Base-by-base conservation (phyloP, 2,888 invertebrate genomes). In the Ganaspis brasiliensis region DNA sequence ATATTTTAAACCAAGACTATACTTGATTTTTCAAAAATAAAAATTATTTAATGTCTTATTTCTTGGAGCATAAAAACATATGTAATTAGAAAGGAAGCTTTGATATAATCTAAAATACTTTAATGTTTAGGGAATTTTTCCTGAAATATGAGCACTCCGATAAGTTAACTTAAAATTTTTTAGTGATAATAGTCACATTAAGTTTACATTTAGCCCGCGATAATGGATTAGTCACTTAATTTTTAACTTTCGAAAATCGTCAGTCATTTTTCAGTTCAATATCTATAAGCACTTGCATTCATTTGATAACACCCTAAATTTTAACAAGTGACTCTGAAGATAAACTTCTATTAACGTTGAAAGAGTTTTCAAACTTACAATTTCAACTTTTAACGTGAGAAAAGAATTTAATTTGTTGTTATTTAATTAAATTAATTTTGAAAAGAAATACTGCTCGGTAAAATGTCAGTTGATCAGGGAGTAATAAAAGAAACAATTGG, bases 211-310 rank as follows among this genome's bases (percentile, higher is more conserved):
- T 40, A 9, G 10, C 21, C 63, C 19, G n/a, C 37, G 40, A 40
- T 45, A 21, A 45, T 40, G 40, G 37, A 35, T 63, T 63, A 21
- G 40, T 63, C 63, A 63, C 35, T 37, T 21, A 63, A 63, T 63
- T 63, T 63, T 63, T 10, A 63, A 21, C 63, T 40, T 63, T 63
- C 19, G 12, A 21, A 61, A 40, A 40, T 37, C 37, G 16, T 63
- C 16, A 12, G 10, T 63, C 16, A 12, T 12, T 19, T 9, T 16
- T 56, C 21, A 26, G 14, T 12, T 19, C 24, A 24, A 56, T 10
- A 56, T 14, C 56, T 56, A 12, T 9, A 56, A 56, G 10, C 55
- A 21, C 24, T 21, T 26, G 26, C 14, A 56, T 56, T 56, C 24
- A 24, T 19, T 56, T 56, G 56, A 56, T 52, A n/a, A 52, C 2